Conservation (phyloP, 2,113 vertebrate species). For the Pantherophis guttatus region DNA sequence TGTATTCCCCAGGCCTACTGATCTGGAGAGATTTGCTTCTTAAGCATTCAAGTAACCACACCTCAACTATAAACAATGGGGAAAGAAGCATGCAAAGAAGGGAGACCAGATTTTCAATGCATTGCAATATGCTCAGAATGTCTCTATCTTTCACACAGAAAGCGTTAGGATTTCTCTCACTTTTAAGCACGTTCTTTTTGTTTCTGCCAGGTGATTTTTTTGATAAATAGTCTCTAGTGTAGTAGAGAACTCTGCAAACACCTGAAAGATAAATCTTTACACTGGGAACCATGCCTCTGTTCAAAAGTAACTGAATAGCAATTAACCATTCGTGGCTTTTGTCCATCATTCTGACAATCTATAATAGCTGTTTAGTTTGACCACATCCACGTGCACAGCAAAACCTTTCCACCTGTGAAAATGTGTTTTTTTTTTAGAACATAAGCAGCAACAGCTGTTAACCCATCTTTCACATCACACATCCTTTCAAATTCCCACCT, state of each 20-base stretch:
- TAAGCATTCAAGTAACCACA: background rate
- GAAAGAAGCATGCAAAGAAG: background rate
- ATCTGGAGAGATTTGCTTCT: slow-evolving; percentile 18
- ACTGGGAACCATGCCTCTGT: background rate
- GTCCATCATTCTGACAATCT: background rate
- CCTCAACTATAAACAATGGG: background rate
- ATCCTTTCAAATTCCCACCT: background rate
- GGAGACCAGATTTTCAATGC: slow-evolving; percentile 9
- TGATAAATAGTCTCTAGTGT: background rate
- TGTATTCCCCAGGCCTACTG: background rate
- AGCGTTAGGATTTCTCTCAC: background rate
- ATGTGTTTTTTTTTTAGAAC: background rate
- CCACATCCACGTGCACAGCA: background rate
- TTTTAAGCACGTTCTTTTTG: background rate
- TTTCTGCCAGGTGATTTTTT: background rate
- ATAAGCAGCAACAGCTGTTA: slow-evolving; percentile 5
- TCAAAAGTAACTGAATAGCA: background rate
- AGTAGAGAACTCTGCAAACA: background rate
- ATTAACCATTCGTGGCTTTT: background rate
- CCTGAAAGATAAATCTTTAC: background rate
- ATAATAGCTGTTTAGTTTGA: slow-evolving; percentile 11
- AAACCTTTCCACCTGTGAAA: background rate
- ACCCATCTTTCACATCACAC: background rate
- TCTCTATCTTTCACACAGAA: background rate
- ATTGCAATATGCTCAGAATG: background rate